Conservation (phyloP, 2,888 invertebrate species). For the Pyrrhosoma nymphula region DNA sequence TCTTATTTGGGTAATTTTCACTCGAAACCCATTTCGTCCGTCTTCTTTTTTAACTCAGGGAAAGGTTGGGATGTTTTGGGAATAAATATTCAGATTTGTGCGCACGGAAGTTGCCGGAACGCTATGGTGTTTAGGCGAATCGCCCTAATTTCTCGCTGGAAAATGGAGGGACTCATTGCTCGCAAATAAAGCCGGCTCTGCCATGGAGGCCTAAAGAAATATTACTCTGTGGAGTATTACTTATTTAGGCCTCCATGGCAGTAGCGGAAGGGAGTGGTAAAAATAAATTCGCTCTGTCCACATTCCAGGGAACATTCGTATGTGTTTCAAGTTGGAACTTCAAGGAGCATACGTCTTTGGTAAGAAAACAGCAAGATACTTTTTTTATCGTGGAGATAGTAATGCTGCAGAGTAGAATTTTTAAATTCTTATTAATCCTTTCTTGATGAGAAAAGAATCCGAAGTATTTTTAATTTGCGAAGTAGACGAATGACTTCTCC, state of each 20-base stretch:
- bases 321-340: not conserved
- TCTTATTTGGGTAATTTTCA: slow-evolving; percentile 43
- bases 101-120: slow-evolving; percentile 9
- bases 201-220: not conserved
- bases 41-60: not conserved
- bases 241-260: not conserved
- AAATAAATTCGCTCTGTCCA: not conserved
- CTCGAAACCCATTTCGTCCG: not conserved
- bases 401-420: no score
- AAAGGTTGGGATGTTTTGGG: not conserved
- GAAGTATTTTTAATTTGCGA: no score
- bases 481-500: no score
- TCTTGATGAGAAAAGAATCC: no score
- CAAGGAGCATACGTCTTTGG: not conserved
- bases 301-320: not conserved
- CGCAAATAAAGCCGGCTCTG: not conserved
- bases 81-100: slow-evolving; percentile 18
- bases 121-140: not conserved
- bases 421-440: no score
- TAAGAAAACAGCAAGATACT: no score
- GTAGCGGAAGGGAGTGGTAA: not conserved
- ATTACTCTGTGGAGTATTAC: no score
- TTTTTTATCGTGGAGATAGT: no score
- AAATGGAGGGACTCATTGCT: not conserved
- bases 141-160: slow-evolving; percentile 13